Evolutionary conservation across 2,113 vertebrate genomes (phyloP).

Genomic region (Trematomus loennbergii): DNA sequence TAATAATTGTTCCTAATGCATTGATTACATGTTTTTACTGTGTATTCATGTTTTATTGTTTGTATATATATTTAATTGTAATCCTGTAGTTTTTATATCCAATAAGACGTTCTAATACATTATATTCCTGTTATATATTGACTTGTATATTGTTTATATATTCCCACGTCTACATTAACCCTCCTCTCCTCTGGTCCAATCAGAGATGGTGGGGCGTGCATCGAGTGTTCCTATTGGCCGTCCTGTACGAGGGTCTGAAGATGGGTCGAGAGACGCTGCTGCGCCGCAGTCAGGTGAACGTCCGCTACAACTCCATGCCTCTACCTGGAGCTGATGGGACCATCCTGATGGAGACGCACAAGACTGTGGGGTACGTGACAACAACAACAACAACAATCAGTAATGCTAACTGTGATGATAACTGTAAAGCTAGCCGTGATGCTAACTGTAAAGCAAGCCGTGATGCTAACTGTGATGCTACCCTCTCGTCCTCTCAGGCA

Average conservation of each 20-base stretch:
- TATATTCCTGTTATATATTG: background rate
- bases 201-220: constrained; percentile 97
- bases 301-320: constrained; percentile 99
- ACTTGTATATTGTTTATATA: background rate
- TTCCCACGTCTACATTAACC: background rate
- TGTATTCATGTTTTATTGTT: background rate
- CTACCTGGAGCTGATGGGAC: constrained; percentile 94
- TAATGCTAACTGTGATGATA: no score
- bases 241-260: constrained; percentile 97
- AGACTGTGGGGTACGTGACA: constrained; percentile 94
- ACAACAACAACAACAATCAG: background rate
- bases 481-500: constrained; percentile 83
- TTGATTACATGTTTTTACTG: background rate
- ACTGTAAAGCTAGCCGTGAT: no score
- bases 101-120: background rate
- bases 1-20: background rate
- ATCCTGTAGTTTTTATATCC: background rate
- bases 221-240: constrained; percentile 93
- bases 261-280: constrained; percentile 93
- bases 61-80: background rate
- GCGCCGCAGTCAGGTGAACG: constrained; percentile 95
- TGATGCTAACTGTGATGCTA: no score
- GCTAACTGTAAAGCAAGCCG: background rate
- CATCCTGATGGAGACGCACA: constrained; percentile 97
- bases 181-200: constrained; percentile 12